These are phyloP conservation scores for Malurus splendens DNA, from an alignment of 2,797 vertebrate genomes.

Conservation along the genomic window DNA sequence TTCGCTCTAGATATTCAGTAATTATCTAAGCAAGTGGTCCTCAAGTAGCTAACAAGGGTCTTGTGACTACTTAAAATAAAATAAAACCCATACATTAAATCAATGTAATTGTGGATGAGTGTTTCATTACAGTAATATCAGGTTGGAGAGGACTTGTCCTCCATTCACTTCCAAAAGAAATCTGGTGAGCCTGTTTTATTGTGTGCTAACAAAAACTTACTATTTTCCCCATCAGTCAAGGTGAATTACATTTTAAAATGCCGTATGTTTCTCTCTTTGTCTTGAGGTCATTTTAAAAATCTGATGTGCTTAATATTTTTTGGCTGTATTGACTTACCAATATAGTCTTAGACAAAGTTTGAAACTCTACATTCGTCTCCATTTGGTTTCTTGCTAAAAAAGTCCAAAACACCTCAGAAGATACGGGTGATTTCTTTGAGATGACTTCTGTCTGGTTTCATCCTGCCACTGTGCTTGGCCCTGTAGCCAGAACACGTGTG, in stretches of 20 bases:
- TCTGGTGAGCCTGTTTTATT: neutral
- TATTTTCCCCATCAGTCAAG: neutral
- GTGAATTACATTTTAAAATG: neutral
- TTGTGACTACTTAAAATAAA: neutral
- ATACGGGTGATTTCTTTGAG: neutral
- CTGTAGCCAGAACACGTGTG: neutral
- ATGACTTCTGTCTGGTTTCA: neutral
- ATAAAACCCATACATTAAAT: neutral
- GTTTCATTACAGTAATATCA: neutral
- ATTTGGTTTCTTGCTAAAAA: neutral
- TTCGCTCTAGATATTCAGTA: neutral
- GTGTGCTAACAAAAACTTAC: neutral
- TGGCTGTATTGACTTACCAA: neutral
- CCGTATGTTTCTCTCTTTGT: neutral
- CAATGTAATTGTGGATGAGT: neutral
- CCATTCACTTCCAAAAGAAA: neutral
- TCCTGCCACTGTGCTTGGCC: neutral
- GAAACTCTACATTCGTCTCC: neutral
- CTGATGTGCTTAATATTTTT: neutral
- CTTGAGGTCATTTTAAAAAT: neutral
- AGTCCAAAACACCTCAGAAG: neutral
- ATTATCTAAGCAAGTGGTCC: neutral
- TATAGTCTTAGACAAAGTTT: neutral
- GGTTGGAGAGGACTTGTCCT: neutral
- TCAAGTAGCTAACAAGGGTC: neutral